Conservation (phyloP, 2,113 vertebrate genomes). For the Eubucco bourcierii region DNA sequence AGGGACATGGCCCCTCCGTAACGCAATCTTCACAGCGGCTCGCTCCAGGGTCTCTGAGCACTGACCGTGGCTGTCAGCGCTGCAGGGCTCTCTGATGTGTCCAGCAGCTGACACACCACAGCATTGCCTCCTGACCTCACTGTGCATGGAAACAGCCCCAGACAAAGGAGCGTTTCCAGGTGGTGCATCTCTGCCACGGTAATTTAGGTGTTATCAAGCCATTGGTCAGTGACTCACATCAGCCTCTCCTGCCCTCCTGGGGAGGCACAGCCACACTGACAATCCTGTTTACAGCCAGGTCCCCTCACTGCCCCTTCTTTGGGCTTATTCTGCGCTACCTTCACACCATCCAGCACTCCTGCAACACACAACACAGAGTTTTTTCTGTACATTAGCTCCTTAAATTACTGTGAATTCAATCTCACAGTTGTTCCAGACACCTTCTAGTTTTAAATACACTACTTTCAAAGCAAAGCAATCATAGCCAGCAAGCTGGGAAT, state of each 20-base stretch:
- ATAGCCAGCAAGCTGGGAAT: not conserved
- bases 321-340: not conserved
- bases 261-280: too few species aligned
- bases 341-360: rapidly evolving
- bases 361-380: not conserved
- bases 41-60: not conserved
- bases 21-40: not conserved
- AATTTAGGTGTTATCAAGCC: not conserved
- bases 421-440: not conserved
- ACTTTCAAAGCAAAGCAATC: not conserved
- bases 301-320: not conserved
- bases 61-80: not conserved
- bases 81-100: not conserved
- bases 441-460: not conserved
- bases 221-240: not conserved
- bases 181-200: not conserved
- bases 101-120: not conserved
- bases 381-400: not conserved
- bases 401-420: not conserved
- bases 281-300: not conserved
- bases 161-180: not conserved
- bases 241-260: too few species aligned
- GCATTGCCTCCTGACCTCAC: not conserved
- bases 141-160: not conserved
- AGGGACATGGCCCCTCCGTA: rapidly evolving